These are phyloP conservation scores for Saturnia japonica DNA, from an alignment of 2,888 invertebrate species.

Conservation along the genomic window DNA sequence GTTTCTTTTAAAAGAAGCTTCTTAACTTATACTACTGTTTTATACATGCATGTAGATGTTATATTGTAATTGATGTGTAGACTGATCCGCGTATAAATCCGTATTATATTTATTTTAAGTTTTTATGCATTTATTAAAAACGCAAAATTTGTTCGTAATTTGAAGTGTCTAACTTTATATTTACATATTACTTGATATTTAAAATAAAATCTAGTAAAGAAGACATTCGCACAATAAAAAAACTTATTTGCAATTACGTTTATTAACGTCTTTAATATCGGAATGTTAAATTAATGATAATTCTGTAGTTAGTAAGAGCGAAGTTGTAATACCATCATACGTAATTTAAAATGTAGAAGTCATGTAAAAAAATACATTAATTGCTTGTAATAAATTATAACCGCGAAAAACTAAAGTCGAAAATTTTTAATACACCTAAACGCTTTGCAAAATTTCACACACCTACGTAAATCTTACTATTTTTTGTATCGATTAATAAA, in stretches of 20 bases:
- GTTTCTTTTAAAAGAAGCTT: not conserved
- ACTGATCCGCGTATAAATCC: not conserved
- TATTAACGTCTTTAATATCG: not conserved
- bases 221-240: not conserved
- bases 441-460: not conserved
- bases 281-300: not conserved
- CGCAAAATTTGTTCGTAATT: not conserved
- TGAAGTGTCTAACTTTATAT: not conserved
- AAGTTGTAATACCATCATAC: slow-evolving; percentile 9
- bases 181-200: not conserved
- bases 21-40: not conserved
- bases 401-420: not conserved
- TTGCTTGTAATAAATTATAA: not conserved
- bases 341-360: not conserved
- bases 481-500: not conserved
- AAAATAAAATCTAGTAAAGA: not conserved
- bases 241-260: not conserved
- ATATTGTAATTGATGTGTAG: not conserved
- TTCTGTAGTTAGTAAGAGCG: not conserved
- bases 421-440: not conserved
- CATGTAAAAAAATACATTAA: not conserved
- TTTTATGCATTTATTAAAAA: not conserved
- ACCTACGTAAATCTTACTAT: not conserved
- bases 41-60: not conserved
- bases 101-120: not conserved